phyloP scores from a whole-genome alignment of 2,113 vertebrate species.

The Thalassarche chlororhynchos region DNA sequence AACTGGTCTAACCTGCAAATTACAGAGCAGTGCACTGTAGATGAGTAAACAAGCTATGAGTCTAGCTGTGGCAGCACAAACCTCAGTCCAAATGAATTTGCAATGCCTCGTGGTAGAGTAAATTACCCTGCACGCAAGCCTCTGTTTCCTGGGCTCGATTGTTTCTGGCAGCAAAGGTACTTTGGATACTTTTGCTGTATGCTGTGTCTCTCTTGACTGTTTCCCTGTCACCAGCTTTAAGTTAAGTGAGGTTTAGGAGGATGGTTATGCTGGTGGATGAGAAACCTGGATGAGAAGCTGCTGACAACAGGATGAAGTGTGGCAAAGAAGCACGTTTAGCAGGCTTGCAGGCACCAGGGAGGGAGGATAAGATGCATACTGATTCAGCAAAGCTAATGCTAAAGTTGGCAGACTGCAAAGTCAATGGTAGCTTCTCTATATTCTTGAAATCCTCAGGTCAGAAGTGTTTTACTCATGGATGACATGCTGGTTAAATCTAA shows the following conservation, averaged over 20 bases:
- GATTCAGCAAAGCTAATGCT: neutral
- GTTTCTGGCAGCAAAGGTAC: neutral
- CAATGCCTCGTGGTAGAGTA: neutral
- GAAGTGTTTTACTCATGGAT: neutral
- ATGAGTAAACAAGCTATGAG: neutral
- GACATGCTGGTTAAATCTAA: neutral
- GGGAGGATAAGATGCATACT: neutral
- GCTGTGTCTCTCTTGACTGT: neutral
- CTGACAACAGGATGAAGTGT: neutral
- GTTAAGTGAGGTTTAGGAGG: neutral
- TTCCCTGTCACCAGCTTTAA: neutral
- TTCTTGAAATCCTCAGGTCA: neutral
- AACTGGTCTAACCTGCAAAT: neutral
- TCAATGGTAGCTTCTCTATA: neutral
- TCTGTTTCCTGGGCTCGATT: neutral
- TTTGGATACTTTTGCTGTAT: neutral
- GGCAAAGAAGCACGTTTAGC: neutral
- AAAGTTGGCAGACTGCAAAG: neutral
- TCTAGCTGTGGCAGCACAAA: neutral
- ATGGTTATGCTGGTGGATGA: neutral
- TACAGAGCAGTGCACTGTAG: neutral
- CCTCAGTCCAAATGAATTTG: neutral
- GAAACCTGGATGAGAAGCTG: neutral
- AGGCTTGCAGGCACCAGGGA: neutral
- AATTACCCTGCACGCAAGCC: neutral